Conservation (phyloP, 2,113 vertebrate genomes). For the Menura novaehollandiae region DNA sequence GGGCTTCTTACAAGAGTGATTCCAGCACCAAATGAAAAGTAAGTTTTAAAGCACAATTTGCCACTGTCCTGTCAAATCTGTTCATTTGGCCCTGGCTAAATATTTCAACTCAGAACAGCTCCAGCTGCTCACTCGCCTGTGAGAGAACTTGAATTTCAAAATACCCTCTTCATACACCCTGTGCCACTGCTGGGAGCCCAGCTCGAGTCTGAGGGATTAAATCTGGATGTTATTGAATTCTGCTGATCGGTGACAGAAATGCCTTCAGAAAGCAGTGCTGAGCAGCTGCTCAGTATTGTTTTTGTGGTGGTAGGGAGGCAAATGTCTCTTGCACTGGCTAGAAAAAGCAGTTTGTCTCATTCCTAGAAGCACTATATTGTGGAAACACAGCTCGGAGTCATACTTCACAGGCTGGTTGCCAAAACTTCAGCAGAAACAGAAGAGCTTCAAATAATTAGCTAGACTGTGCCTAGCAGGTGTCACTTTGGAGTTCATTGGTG, state of each 20-base stretch:
- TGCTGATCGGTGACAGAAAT: conserved; percentile 62
- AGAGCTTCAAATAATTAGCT: conserved; percentile 43
- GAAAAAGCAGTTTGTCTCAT: conserved; percentile 54
- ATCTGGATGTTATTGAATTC: conserved; percentile 66
- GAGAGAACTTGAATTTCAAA: conserved; percentile 41
- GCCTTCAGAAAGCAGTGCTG: conserved; percentile 55
- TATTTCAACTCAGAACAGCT: conserved; percentile 36
- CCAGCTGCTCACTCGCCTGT: conserved; percentile 16
- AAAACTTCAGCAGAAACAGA: conserved; percentile 10
- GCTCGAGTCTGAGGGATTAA: conserved; percentile 28
- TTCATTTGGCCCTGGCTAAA: conserved; percentile 28
- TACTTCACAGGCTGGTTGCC: conserved; percentile 24
- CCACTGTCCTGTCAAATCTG: background rate
- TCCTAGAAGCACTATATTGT: conserved; percentile 51
- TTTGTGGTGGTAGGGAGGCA: conserved; percentile 49
- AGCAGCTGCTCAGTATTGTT: conserved; percentile 67
- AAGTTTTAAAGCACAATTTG: conserved; percentile 26
- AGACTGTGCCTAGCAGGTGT: conserved; percentile 52
- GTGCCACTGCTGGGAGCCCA: conserved; percentile 38
- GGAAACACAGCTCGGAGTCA: background rate
- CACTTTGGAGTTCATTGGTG: conserved; percentile 14
- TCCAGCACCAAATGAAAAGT: background rate
- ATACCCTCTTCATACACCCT: background rate
- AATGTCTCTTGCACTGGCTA: conserved; percentile 48
- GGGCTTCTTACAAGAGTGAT: background rate